Percentiles rank a stretch among this genome's conserved stretches.
These are phyloP conservation scores for Campoletis sonorensis DNA, from an alignment of 1,140 invertebrate genomes.

Conservation along the genomic window DNA sequence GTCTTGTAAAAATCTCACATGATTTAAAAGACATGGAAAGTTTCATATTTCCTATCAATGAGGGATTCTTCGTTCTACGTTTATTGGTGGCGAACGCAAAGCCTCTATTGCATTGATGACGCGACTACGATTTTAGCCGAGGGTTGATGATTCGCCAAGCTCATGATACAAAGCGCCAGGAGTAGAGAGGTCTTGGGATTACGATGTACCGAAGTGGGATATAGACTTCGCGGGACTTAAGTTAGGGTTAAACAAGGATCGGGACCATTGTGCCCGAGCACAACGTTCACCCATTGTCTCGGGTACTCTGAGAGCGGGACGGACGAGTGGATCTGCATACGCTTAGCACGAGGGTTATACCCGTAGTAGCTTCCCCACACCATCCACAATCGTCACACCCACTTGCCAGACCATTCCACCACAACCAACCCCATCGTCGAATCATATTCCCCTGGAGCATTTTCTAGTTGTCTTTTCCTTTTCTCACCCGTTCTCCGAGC, in stretches of 20 bases:
- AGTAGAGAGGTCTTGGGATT: conserved; percentile 71
- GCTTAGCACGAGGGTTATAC: conserved; percentile 75
- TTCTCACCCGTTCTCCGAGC: neutral
- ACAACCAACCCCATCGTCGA: conserved; percentile 1
- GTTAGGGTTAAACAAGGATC: conserved; percentile 78
- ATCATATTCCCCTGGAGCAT: neutral
- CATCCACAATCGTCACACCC: neutral
- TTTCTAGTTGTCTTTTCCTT: neutral
- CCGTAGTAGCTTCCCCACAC: conserved; percentile 19
- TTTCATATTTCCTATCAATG: too few relatives aligned
- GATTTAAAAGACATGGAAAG: too few relatives aligned
- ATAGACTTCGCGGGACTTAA: conserved; percentile 74
- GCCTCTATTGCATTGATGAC: neutral
- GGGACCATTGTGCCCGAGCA: conserved; percentile 71
- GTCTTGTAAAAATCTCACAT: too few relatives aligned
- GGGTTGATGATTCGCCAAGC: neutral
- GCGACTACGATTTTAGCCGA: neutral
- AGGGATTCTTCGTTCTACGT: neutral
- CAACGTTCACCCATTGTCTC: conserved; percentile 71
- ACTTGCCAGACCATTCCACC: neutral
- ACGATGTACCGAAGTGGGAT: conserved; percentile 73
- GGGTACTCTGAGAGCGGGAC: conserved; percentile 56
- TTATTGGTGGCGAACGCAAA: neutral
- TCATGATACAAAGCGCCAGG: neutral
- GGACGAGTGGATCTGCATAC: conserved; percentile 78